Evolutionary conservation across 2,888 invertebrate genomes (phyloP), one percentile per base, ranked within the genome.

Genomic region (Auanema freiburgensis): DNA sequence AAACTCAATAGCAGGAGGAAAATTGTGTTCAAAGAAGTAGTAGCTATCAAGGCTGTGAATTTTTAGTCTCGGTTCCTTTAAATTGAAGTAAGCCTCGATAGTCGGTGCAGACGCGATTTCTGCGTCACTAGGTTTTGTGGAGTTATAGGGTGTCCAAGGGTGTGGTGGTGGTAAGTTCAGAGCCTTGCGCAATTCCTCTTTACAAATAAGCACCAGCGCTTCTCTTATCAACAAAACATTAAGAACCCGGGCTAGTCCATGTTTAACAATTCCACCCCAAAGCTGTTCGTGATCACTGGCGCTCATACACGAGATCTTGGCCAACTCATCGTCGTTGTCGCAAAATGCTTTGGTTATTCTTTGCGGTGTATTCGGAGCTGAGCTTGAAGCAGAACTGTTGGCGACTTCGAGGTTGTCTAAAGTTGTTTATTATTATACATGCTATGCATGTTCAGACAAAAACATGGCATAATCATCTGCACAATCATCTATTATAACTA

Each of bases 11-110:
- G 42, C 60, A 33, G 60, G 25, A 60, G 60, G 55, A 42, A 60
- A 57, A 60, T 55, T 60, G 42, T 60, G 42, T 41, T 60, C 60
- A 60, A 56, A 60, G 43, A 60, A 54, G 60, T 44, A 56, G 23
- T 40, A 54, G 60, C 60, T 60, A 55, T 60, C 46, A 42, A 55
- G 55, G 40, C 60, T 55, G 11, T 42, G 11, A 12, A 10, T 42
- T 46, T 54, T 16, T 33, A 14, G 57, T n/a, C n/a, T n/a, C n/a
- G n/a, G n/a, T n/a, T n/a, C n/a, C n/a, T 57, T 57, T 42, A 57
- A 57, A 44, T 57, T 44, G 44, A 57, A 57, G 57, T 57, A 57
- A 57, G 57, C 57, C 57, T n/a, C n/a, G n/a, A n/a, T n/a, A 44
- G 57, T 57, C 42, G 57, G 57, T 44, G 57, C 57, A 43, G 44